Evolutionary conservation across 2,888 invertebrate genomes (phyloP), one percentile per base, ranked within the genome.

Genomic region (Tenthredo livida): DNA sequence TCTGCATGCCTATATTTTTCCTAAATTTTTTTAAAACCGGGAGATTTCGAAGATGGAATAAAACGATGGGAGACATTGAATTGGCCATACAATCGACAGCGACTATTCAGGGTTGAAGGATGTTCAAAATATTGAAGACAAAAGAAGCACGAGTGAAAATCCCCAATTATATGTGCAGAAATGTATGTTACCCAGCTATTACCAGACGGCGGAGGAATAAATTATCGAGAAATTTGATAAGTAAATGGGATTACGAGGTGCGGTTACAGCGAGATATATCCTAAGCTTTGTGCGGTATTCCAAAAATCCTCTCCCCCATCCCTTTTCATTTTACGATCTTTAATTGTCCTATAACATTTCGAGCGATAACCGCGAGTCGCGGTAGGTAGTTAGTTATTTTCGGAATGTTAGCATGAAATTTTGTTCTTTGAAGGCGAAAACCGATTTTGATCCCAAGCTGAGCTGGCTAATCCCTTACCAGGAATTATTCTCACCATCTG

Each of bases 321-420:
- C 33, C 50, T 54, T 54, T 54, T 54, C 33, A 80, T 61, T 61
- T 40, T n/a, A 61, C 80, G 80, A 80, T 80, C 58, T 80, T 80
- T 80, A 80, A 80, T 80, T 80, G 40, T 80, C 61, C 40, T 29
- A 21, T 7, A 40, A 15, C 29, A 77, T 54, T 77, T 50, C 29
- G 7, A 17, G 40, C 58, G 75, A 43, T 37, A 50, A 10, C 15
- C 50, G 21, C 17, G 40, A n/a, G 25, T 5, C 1, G 61, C 21
- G 37, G 33, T 7, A 21, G 40, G 58, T 37, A 21, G 61, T 61
- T 37, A 80, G 80, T 58, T 80, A 80, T 80, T 61, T 61, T 61
- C 61, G 80, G 80, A 80, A 80, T 80, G 58, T 80, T 61, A 6
- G 25, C 40, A 50, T 21, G 40, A 61, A 61, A 61, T 80, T 80